Evolutionary conservation across 2,797 vertebrate genomes (phyloP).

Genomic region (Alosa sapidissima): DNA sequence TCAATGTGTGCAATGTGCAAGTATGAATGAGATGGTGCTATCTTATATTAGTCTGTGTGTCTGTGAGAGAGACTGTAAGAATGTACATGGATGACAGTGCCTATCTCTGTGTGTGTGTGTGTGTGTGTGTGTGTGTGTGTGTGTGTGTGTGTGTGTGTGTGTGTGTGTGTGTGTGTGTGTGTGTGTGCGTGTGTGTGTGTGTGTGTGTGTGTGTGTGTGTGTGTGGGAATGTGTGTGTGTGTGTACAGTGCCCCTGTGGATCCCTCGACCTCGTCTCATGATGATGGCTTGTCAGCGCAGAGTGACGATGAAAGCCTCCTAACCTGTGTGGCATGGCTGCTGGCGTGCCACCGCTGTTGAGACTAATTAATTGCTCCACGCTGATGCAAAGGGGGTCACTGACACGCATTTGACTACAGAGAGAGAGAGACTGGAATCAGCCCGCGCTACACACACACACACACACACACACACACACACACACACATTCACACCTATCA

Average conservation of each 20-base stretch:
- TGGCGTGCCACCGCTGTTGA: slow-evolving; percentile 55
- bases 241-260: slow-evolving; percentile 51
- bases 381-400: slow-evolving; percentile 54
- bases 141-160: slow-evolving; percentile 23
- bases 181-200: slow-evolving; percentile 1
- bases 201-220: slow-evolving; percentile 1
- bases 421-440: slow-evolving; percentile 37
- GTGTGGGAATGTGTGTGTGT: background rate
- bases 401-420: slow-evolving; percentile 48
- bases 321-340: slow-evolving; percentile 57
- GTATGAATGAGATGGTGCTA: background rate
- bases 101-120: background rate
- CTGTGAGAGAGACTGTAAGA: background rate
- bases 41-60: background rate
- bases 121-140: background rate
- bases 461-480: slow-evolving; percentile 17
- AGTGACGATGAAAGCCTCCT: slow-evolving; percentile 57
- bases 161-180: slow-evolving; percentile 26
- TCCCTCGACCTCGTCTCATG: slow-evolving; percentile 52
- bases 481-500: background rate
- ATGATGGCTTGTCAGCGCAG: slow-evolving; percentile 45
- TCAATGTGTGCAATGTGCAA: too few species aligned
- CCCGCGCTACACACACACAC: slow-evolving; percentile 31
- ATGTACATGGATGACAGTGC: background rate
- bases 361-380: slow-evolving; percentile 72